A percentile compares a stretch with the other conserved stretches of the same genome.
Evolutionary conservation across 2,113 vertebrate genomes (phyloP).

Genomic region (Eonycteris spelaea): DNA sequence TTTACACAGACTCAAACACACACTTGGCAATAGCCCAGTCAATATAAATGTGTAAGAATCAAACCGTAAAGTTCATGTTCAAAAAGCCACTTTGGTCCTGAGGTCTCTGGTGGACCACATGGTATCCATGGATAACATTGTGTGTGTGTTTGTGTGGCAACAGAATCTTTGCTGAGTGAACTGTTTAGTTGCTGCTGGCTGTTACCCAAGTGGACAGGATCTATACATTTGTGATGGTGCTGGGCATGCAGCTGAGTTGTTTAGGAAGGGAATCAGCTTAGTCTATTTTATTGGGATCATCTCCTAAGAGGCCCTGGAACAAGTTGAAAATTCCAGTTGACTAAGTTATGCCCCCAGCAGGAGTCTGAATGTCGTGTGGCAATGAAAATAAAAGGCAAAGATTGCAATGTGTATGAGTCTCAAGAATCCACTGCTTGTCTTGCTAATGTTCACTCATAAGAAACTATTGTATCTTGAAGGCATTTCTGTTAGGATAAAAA

Average conservation of each 20-base stretch:
- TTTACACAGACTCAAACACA: not conserved
- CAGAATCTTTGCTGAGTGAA: not conserved
- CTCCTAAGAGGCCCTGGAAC: not conserved
- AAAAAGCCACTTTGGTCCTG: not conserved
- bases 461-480: not conserved
- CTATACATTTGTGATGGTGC: not conserved
- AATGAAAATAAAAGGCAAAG: not conserved
- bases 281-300: not conserved
- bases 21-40: not conserved
- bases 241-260: not conserved
- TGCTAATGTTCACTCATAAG: not conserved
- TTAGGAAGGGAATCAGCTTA: not conserved
- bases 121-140: not conserved
- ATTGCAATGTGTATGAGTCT: not conserved
- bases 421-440: no score
- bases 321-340: not conserved
- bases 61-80: not conserved
- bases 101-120: not conserved
- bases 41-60: not conserved
- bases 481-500: not conserved
- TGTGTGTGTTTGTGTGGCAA: not conserved
- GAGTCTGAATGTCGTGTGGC: not conserved
- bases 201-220: not conserved
- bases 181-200: not conserved
- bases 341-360: not conserved